Base-by-base conservation (phyloP, 2,888 invertebrate genomes). In the Eudasyphora cyanicolor region DNA sequence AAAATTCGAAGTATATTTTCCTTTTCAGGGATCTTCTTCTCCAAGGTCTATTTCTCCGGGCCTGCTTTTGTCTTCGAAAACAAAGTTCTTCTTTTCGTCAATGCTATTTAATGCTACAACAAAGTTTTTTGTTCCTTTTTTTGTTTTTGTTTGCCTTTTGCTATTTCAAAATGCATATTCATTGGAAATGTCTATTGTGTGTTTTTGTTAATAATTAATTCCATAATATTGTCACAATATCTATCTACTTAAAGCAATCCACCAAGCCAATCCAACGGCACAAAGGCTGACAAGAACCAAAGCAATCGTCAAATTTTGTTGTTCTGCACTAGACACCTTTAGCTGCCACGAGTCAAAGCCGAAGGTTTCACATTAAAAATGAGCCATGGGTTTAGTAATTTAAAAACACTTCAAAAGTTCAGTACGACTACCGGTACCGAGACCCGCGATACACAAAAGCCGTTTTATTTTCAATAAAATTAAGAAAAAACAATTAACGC, bases 141-240 rank as follows among this genome's bases (percentile, higher is more conserved):
- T 17, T 8, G 8, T 45, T 10, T 19, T 51, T 51, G 2, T 3
- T 10, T 29, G 14, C 14, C n/a, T 21, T 54, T 49, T 4, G 8
- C 17, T 19, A 17, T 54, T 54, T 54, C 5, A n/a, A 21, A 21
- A 21, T 62, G 29, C 57, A 60, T 32, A 17, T 32, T 32, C 29
- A 29, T 14, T 62, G 62, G 8, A 35, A 32, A 60, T 54, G 24
- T 57, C 57, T 57, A 24, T 57, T 24, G 57, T 14, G 27, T n/a
- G n/a, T n/a, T n/a, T n/a, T n/a, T n/a, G n/a, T 57, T 14, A 57
- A 57, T 57, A 67, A 67, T 67, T 67, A 67, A 67, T 67, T 67
- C 21, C 12, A 24, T 42, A 42, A 42, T 67, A 67, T 42, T 42
- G 67, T 42, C 67, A 42, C 42, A 32, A 62, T 32, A n/a, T n/a